Evolutionary conservation across 1,140 invertebrate genomes (phyloP), one percentile per base, ranked within the genome.

Genomic region (Diploscapter pachys): DNA sequence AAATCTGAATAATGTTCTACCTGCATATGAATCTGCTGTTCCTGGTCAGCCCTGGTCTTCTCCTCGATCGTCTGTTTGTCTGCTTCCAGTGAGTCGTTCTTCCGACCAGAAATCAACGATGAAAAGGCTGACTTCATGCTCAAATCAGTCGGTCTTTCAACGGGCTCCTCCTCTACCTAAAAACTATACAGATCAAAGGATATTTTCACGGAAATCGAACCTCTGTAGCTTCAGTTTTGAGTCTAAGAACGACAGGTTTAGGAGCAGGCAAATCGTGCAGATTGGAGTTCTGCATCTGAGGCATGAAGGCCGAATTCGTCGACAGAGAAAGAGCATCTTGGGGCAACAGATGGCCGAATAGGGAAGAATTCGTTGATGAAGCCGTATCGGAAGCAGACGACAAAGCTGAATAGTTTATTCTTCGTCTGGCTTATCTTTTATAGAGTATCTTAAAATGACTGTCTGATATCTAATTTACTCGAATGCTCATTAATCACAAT

Each of bases 381-480:
- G 73, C 73, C 48, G 73, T 74, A 55, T 74, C 73, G 54, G 73
- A 74, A 64, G 73, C 73, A 3, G 64, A 68, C 13, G 73, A 74
- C 8, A 52, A 61, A 13, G 73, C 73, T 11, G 73, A 31, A 31
- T 31, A 31, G 31, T 31, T 31, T 31, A 31, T 31, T 31, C 31
- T 31, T 31, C 31, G 31, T 31, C 31, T 31, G 31, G 31, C 31
- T 31, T 31, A 31, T 31, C 31, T 31, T 31, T 31, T 31, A 31
- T 31, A 31, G 31, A 31, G 31, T 31, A 31, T 31, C 31, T 31
- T 31, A 31, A 31, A 31, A 31, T 31, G 31, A 31, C 31, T 31
- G 31, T 31, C 31, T 31, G 31, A 31, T 31, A 31, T 31, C 31
- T 31, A 31, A 31, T 31, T 31, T 31, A 31, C 31, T 31, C 31